These are phyloP conservation scores for Drosophila nasuta DNA, from an alignment of 1,140 invertebrate genomes.

Conservation along the genomic window DNA sequence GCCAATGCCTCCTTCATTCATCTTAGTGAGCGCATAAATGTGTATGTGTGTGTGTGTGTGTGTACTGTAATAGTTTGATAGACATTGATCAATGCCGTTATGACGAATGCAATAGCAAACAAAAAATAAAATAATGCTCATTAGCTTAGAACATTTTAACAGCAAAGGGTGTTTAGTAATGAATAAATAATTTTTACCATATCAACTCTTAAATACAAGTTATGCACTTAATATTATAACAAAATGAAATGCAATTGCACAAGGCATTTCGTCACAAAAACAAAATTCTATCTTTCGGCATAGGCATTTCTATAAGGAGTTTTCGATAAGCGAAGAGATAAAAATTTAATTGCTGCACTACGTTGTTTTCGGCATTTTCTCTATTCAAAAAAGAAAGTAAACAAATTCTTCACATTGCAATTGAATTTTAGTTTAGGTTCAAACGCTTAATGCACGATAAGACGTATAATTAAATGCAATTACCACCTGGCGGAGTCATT, in stretches of 20 bases:
- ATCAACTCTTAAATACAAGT: no score
- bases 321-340: background rate
- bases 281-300: background rate
- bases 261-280: background rate
- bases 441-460: constrained; percentile 33
- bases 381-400: background rate
- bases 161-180: background rate
- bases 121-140: background rate
- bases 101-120: background rate
- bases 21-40: background rate
- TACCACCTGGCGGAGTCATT: constrained; percentile 58
- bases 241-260: no score
- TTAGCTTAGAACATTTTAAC: background rate
- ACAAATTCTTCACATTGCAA: background rate
- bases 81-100: constrained; percentile 5
- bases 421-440: background rate
- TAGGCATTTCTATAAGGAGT: background rate
- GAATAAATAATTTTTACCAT: no score
- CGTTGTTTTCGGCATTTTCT: background rate
- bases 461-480: constrained; percentile 58
- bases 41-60: background rate
- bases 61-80: background rate
- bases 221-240: no score
- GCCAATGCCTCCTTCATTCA: background rate
- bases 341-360: background rate